Base-by-base conservation (phyloP, 2,888 invertebrate species). In the Lasioglossum malachurum region DNA sequence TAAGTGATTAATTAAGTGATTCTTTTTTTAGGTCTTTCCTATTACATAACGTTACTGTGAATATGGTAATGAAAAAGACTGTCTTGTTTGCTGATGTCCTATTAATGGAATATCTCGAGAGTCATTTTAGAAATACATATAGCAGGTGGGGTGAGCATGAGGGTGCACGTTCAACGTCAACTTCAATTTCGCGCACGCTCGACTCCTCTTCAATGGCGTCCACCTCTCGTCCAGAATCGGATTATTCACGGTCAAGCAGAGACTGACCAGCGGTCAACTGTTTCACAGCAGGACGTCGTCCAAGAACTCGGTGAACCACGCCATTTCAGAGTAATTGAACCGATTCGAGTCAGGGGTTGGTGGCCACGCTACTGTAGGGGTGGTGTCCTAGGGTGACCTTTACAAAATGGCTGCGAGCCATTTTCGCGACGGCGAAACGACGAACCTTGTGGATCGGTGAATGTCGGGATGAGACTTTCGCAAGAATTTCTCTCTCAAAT, bases 231-330 rank as follows among this genome's bases (percentile, higher is more conserved):
- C 10, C 67, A 80, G 89, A 94, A 95, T 94, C 84, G 88, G 91
- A 93, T 95, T 94, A 94, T 87, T 94, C 88, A 94, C 91, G 94
- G 95, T 94, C 95, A 95, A 95, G 92, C 91, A 88, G 93, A 86
- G 78, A 83, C 89, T 94, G 95, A 93, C 95, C 95, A 93, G 91
- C 92, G 95, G 95, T 95, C 95, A 95, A 94, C 88, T 88, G 85
- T 78, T 83, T 91, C 92, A 4, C 95, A 82, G 92, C 93, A 87
- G 95, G 95, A 89, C 91, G 92, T 92, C 89, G 76, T 19, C 72
- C 82, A 80, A 81, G 78, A 84, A 88, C 73, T 88, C 80, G 88
- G 78, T 85, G 81, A 91, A 87, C 92, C 90, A 84, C 89, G 92
- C 91, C 87, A 89, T 87, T 92, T 91, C 90, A 82, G 83, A 91